Evolutionary conservation across 2,888 invertebrate genomes (phyloP), one percentile per base, ranked within the genome.

Genomic region (Cylindroiulus punctatus): DNA sequence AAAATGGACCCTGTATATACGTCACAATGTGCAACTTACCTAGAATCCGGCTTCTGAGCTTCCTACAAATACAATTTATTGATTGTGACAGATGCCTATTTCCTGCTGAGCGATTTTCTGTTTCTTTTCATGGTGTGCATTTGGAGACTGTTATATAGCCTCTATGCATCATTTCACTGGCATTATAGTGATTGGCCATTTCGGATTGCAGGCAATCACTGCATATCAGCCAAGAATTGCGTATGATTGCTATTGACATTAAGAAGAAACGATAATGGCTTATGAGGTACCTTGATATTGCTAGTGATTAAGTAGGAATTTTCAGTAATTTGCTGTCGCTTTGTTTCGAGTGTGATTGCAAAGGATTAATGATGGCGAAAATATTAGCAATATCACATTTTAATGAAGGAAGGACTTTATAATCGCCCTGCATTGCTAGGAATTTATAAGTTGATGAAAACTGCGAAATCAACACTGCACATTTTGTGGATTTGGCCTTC

Each of bases 91-190:
- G 65, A 65, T 65, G 65, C 65, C 26, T 12, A 65, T 26, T 65
- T 65, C 65, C 65, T 65, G 10, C 12, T 65, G 65, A 65, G 4
- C 65, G 22, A 65, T 65, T 65, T 65, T 65, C 65, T 65, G 65
- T 65, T 65, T 8, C 65, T 26, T 65, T 65, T 65, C 65, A 65
- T 65, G 65, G 65, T 65, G 65, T 65, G 65, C 65, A 65, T 65
- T 65, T 65, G 10, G 0, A 65, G 57, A 4, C 22, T 17, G 22
- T 65, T 65, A 65, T 65, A 26, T 22, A 65, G 65, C 65, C n/a
- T n/a, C n/a, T n/a, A n/a, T 65, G 12, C 65, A 26, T 10, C 65
- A 8, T 57, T 57, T 57, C 57, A 2, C 14, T n/a, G 57, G 22
- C 19, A 65, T 65, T 65, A 26, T 22, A 65, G 26, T 65, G 65